phyloP scores from a whole-genome alignment of 2,888 invertebrate species.

The Gymnocheta viridis region DNA sequence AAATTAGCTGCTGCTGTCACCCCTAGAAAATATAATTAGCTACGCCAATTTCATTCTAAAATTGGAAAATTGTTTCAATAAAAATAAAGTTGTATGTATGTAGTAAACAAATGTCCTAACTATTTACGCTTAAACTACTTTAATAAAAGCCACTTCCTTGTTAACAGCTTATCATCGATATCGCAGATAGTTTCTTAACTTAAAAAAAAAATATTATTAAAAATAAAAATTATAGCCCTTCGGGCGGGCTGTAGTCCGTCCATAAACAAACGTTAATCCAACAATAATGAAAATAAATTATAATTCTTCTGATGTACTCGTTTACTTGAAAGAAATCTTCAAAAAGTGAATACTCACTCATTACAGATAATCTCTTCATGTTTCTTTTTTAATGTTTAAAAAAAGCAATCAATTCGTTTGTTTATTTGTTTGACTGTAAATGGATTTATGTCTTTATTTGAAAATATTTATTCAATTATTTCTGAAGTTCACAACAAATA shows the following conservation, averaged over 20 bases:
- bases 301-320: background rate
- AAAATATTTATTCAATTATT: constrained; percentile 45
- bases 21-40: too few relatives aligned
- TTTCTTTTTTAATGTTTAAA: constrained; percentile 4
- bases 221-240: background rate
- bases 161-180: too few relatives aligned
- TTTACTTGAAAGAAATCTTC: background rate
- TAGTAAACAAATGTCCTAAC: too few relatives aligned
- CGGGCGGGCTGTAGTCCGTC: background rate
- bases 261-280: background rate
- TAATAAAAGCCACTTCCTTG: too few relatives aligned
- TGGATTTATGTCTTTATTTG: constrained; percentile 15
- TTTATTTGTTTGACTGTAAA: constrained; percentile 13
- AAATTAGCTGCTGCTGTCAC: too few relatives aligned
- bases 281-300: background rate
- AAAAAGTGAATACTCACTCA: background rate
- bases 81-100: too few relatives aligned
- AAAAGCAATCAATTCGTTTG: constrained; percentile 24
- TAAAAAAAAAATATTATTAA: background rate
- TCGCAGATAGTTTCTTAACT: too few relatives aligned
- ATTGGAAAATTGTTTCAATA: too few relatives aligned
- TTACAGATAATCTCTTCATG: constrained; percentile 18
- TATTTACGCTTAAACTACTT: too few relatives aligned
- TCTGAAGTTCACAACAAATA: constrained; percentile 41
- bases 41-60: too few relatives aligned